phyloP scores from a whole-genome alignment of 2,797 vertebrate species.

The Xyrichtys novacula region DNA sequence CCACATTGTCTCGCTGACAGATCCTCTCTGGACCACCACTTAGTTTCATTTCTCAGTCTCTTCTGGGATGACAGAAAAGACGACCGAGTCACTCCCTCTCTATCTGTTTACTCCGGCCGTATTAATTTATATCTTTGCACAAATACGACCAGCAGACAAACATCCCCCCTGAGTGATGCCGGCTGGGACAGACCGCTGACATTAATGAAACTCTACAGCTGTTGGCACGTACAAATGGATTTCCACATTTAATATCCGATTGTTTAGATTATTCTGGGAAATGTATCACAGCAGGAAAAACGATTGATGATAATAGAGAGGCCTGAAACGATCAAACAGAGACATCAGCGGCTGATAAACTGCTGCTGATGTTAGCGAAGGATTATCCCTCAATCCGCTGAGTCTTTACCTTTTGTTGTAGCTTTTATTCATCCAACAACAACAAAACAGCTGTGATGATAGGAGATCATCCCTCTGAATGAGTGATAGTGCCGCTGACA shows the following conservation, averaged over 20 bases:
- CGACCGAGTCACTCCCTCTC: neutral
- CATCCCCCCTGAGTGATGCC: conserved; percentile 21
- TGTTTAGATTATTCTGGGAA: conserved; percentile 6
- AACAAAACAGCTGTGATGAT: conserved; percentile 18
- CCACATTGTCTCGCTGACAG: neutral
- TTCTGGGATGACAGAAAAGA: neutral
- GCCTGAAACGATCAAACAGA: conserved; percentile 8
- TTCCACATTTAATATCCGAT: conserved; percentile 7
- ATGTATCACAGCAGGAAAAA: conserved; percentile 10
- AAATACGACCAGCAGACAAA: conserved; percentile 8
- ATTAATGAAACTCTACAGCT: conserved; percentile 23
- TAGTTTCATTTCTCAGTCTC: neutral
- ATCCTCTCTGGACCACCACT: neutral
- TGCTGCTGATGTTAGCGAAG: conserved; percentile 8
- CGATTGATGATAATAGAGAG: neutral
- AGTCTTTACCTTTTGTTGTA: conserved; percentile 18
- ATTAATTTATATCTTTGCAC: conserved; percentile 25
- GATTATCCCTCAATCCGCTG: conserved; percentile 30
- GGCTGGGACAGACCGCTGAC: conserved; percentile 10
- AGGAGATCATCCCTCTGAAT: conserved; percentile 48
- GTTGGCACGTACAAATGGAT: conserved; percentile 9
- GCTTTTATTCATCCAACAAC: conserved; percentile 34
- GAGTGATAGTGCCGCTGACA: conserved; percentile 53
- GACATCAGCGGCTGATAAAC: conserved; percentile 17
- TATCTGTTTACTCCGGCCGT: conserved; percentile 17